Evolutionary conservation across 1,140 invertebrate species (phyloP).

Genomic region (Ectropis grisescens): DNA sequence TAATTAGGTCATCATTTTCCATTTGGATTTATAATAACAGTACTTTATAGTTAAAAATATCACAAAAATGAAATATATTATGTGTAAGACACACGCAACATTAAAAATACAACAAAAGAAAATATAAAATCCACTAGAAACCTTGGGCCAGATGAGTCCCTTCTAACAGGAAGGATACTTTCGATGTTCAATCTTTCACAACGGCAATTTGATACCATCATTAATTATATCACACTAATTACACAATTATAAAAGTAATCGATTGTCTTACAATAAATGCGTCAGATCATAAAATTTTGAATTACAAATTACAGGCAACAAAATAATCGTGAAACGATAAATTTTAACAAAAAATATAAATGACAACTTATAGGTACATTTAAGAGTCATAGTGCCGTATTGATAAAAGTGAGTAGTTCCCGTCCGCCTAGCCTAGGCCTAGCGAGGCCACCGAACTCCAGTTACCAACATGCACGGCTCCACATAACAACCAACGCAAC

Average conservation of each 20-base stretch:
- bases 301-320: slow-evolving; percentile 65
- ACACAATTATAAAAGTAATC: slow-evolving; percentile 63
- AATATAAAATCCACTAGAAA: slow-evolving; percentile 69
- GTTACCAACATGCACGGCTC: slow-evolving; percentile 5
- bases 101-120: slow-evolving; percentile 70
- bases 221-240: slow-evolving; percentile 69
- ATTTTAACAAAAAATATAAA: slow-evolving; percentile 64
- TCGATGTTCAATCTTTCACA: slow-evolving; percentile 70
- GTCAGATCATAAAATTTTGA: slow-evolving; percentile 69
- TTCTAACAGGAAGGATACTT: slow-evolving; percentile 71
- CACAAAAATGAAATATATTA: slow-evolving; percentile 72
- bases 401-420: slow-evolving; percentile 64
- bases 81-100: slow-evolving; percentile 70
- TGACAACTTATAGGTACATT: slow-evolving; percentile 64
- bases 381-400: slow-evolving; percentile 65
- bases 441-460: background rate
- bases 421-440: slow-evolving; percentile 16
- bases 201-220: slow-evolving; percentile 68
- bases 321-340: slow-evolving; percentile 65
- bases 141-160: slow-evolving; percentile 64
- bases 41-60: slow-evolving; percentile 71
- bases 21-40: slow-evolving; percentile 68
- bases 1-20: slow-evolving; percentile 68
- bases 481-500: slow-evolving; percentile 47
- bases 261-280: slow-evolving; percentile 70